Evolutionary conservation across 2,797 vertebrate genomes (phyloP), one percentile per base, ranked within the genome.

Genomic region (Lepilemur septentrionalis): DNA sequence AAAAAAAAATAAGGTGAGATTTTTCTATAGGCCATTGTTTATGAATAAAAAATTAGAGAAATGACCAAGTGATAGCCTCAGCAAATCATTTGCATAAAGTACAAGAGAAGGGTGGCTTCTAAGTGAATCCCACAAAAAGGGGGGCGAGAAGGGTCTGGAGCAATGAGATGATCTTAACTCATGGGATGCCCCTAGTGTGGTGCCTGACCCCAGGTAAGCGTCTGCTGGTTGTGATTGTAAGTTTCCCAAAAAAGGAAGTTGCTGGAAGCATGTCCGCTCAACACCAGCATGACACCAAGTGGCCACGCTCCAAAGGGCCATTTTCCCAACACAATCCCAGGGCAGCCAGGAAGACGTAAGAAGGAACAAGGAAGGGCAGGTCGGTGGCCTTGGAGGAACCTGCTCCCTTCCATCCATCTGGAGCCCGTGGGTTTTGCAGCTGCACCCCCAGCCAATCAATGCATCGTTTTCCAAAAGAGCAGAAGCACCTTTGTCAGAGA

Each of bases 131-230:
- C 90, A 61, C 32, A 22, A 35, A 76, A 76, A 48, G 59, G 46
- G 81, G 20, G 14, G 50, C 7, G 14, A 2, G 17, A 38, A 22
- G 17, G n/a, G 6, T 52, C 92, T 81, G 32, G 32, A 72, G 22
- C 38, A 22, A 5, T 32, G 43, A 35, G 9, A n/a, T 20, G 1
- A 7, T 81, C 69, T 32, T 25, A n/a, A 32, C 75, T 3, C 9
- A 0, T 0, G 4, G 5, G 35, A 13, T 48, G 43, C 43, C 30
- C 3, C 1, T 18, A 23, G 17, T 13, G 12, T 1, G 2, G 28
- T 4, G 28, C 57, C 30, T 3, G 67, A 57, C 32, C 46, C 38
- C 23, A 13, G 23, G 69, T 12, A 18, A n/a, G 32, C 5, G 0
- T 1, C 28, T 18, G 5, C 38, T 20, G 7, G 38, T 22, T 4